Evolutionary conservation across 2,888 invertebrate genomes (phyloP).

Genomic region (Drosophila tanythrix): DNA sequence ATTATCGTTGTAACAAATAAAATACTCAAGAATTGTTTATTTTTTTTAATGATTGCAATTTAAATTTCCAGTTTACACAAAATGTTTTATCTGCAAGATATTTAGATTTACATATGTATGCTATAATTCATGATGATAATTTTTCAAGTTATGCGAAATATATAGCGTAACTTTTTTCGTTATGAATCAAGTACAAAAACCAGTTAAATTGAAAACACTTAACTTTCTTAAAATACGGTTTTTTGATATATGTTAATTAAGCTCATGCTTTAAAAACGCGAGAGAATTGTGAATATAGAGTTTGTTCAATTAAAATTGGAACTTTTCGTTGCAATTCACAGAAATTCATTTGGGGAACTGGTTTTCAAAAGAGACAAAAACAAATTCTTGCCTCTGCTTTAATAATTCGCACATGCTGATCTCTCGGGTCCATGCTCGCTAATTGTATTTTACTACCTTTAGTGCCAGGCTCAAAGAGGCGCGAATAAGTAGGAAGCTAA

Average conservation of each 20-base stretch:
- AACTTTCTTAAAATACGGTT: background rate
- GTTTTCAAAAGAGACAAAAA: background rate
- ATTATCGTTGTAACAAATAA: background rate
- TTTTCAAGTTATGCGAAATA: background rate
- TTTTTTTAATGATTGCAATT: background rate
- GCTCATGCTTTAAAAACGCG: background rate
- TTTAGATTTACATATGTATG: background rate
- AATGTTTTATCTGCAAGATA: background rate
- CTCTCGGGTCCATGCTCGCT: conserved; percentile 2
- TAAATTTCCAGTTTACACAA: background rate
- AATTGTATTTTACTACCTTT: conserved; percentile 11
- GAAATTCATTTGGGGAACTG: conserved; percentile 5
- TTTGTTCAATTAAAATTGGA: conserved; percentile 11
- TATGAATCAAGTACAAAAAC: background rate
- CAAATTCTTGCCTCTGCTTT: background rate
- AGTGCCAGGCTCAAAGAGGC: conserved; percentile 58
- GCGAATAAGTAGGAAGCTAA: conserved; percentile 30
- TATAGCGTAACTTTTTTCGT: background rate
- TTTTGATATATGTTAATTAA: conserved; percentile 23
- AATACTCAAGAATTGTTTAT: background rate
- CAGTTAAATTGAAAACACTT: background rate
- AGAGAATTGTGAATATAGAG: conserved; percentile 5
- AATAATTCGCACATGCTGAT: conserved; percentile 1
- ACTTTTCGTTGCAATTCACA: conserved; percentile 15
- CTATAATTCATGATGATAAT: background rate